Base-by-base conservation (phyloP, 1,140 invertebrate species). In the Drosophila guanche region DNA sequence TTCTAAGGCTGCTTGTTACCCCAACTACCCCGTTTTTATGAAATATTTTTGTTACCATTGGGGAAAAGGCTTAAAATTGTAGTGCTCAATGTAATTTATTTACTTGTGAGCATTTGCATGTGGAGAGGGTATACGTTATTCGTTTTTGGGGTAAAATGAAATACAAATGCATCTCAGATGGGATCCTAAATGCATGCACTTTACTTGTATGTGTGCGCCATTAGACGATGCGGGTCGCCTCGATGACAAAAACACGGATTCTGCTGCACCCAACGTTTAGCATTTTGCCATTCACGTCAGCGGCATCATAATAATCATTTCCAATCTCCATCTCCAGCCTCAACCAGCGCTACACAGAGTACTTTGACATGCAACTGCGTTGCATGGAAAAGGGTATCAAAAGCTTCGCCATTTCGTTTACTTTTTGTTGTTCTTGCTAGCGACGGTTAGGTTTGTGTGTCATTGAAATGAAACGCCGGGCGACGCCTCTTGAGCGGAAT, bases 401-500 rank as follows among this genome's bases (percentile, higher is more conserved):
- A 37, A 37, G 33, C 33, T 37, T 12, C 33, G 33, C 1, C 33
- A 37, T 4, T 12, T 37, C 3, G 3, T 1, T 12, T 10, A 7
- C 10, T 10, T 10, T 1, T 37, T 10, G 33, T 1, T 37, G 33
- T 12, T 4, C 33, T 4, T 4, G 10, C 12, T 37, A 10, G 4
- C 33, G 33, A 37, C 33, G 76, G 86, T 81, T 85, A 10, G 76
- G 86, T 81, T 85, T 89, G 78, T 88, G 77, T 90, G 86, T 89
- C 86, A 90, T 89, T 89, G 86, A 90, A 90, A 89, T 77, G 81
- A 85, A 85, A 86, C 76, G 81, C 68, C 68, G 61, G 79, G 80
- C 79, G 81, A 89, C 80, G 86, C 80, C 86, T 89, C 86, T 85
- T 81, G 85, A 89, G 68, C 86, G 75, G 80, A 86, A 85, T 90